phyloP scores from a whole-genome alignment of 2,888 invertebrate genomes.

The Ptychoptera contaminata region DNA sequence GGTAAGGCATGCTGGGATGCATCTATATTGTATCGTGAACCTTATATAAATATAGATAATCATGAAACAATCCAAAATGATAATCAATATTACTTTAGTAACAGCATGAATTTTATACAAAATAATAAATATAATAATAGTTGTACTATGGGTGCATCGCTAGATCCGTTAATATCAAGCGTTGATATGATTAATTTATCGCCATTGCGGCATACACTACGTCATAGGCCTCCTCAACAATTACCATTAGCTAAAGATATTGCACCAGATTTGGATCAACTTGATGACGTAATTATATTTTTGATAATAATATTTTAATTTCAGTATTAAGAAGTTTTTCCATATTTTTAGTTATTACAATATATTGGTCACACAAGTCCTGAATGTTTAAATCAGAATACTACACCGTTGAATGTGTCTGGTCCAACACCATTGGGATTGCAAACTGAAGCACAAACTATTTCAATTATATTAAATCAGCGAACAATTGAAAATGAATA shows the following conservation, averaged over 20 bases:
- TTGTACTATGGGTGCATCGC: conserved; percentile 10
- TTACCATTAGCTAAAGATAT: conserved; percentile 68
- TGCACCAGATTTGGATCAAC: conserved; percentile 76
- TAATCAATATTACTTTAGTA: neutral
- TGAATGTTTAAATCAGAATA: conserved; percentile 56
- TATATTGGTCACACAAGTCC: conserved; percentile 87
- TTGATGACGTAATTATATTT: conserved; percentile 62
- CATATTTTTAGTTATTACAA: conserved; percentile 50
- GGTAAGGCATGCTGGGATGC: conserved; percentile 97
- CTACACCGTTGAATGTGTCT: conserved; percentile 62
- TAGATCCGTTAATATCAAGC: conserved; percentile 29
- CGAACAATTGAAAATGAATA: conserved; percentile 70
- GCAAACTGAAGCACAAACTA: conserved; percentile 69
- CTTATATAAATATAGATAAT: conserved; percentile 25
- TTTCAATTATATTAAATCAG: conserved; percentile 71
- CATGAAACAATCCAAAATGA: conserved; percentile 1
- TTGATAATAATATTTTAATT: neutral
- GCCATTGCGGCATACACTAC: conserved; percentile 50
- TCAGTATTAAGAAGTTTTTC: conserved; percentile 6
- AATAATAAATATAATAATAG: conserved; percentile 9
- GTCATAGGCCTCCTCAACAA: conserved; percentile 56
- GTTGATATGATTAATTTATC: conserved; percentile 31
- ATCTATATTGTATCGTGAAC: conserved; percentile 72
- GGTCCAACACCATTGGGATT: conserved; percentile 56
- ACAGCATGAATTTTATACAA: neutral